A percentile compares a stretch with the other conserved stretches of the same genome.
Evolutionary conservation across 2,888 invertebrate genomes (phyloP).

Genomic region (Platerodrilus igneus): DNA sequence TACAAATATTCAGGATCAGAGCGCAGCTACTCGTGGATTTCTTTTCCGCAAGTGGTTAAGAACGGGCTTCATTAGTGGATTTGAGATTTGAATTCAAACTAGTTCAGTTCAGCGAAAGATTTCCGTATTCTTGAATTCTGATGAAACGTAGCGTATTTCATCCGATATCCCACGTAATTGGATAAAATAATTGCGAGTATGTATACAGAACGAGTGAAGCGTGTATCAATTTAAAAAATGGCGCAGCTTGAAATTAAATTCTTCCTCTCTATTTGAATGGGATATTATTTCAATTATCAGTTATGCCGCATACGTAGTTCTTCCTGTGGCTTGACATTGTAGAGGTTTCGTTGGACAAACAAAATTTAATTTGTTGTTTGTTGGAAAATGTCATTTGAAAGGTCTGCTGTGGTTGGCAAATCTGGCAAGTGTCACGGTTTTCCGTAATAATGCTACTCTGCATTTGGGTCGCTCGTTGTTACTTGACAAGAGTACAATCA

Average conservation of each 20-base stretch:
- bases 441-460: slow-evolving; percentile 27
- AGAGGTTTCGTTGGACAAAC: slow-evolving; percentile 28
- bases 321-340: slow-evolving; percentile 22
- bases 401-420: slow-evolving; percentile 23
- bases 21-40: slow-evolving; percentile 13
- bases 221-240: slow-evolving; percentile 34
- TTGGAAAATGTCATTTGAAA: slow-evolving; percentile 26
- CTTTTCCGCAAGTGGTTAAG: slow-evolving; percentile 13
- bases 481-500: slow-evolving; percentile 24
- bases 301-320: slow-evolving; percentile 28
- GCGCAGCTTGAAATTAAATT: slow-evolving; percentile 37
- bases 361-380: slow-evolving; percentile 34
- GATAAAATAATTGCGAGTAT: slow-evolving; percentile 41
- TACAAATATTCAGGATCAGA: slow-evolving; percentile 4
- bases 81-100: slow-evolving; percentile 32
- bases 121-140: slow-evolving; percentile 36
- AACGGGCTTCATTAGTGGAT: slow-evolving; percentile 28
- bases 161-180: slow-evolving; percentile 40
- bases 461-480: slow-evolving; percentile 16
- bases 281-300: slow-evolving; percentile 40
- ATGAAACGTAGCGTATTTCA: slow-evolving; percentile 37
- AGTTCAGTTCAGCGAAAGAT: slow-evolving; percentile 33
- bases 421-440: slow-evolving; percentile 29
- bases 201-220: slow-evolving; percentile 34
- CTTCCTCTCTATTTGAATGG: slow-evolving; percentile 40